Conservation (phyloP, 1,140 invertebrate genomes). For the Grapholita molesta region DNA sequence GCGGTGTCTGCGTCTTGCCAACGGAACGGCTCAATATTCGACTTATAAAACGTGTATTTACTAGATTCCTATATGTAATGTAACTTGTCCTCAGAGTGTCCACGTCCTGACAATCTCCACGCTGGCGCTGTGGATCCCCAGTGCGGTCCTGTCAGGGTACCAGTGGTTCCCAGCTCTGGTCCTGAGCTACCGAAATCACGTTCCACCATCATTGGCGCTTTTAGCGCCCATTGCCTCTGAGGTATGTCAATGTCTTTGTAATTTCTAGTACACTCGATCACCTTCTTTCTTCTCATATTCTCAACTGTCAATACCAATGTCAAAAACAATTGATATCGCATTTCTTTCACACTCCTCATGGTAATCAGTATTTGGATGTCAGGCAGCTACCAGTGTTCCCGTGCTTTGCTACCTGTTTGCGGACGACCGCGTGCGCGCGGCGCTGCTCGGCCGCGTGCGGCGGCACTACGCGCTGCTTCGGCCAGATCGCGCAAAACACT, state of each 20-base stretch:
- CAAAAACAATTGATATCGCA: neutral
- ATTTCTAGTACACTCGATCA: too few species aligned
- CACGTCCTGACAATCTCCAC: constrained; percentile 57
- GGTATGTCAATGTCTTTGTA: constrained; percentile 34
- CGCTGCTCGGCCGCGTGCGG: constrained; percentile 68
- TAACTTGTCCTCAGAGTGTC: constrained; percentile 52
- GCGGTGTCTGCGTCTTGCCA: too few species aligned
- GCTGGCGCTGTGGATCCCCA: constrained; percentile 70
- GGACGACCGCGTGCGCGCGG: constrained; percentile 66
- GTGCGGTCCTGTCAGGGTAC: constrained; percentile 61
- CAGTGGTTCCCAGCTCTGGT: constrained; percentile 58
- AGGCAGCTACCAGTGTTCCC: constrained; percentile 74
- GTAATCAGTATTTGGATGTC: neutral
- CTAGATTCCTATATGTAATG: too few species aligned
- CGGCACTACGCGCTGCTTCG: constrained; percentile 68
- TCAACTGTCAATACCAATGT: neutral
- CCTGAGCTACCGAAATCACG: constrained; percentile 54
- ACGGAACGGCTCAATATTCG: too few species aligned
- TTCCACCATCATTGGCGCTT: constrained; percentile 63
- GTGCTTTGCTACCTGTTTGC: constrained; percentile 69
- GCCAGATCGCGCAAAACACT: constrained; percentile 49
- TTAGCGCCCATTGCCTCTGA: constrained; percentile 70
- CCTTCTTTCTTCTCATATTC: too few species aligned
- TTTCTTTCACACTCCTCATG: neutral
- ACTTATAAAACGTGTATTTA: too few species aligned